A percentile compares a stretch with the other conserved stretches of the same genome.
These are phyloP conservation scores for Drosophila equinoxialis DNA, from an alignment of 1,140 invertebrate genomes.

Conservation along the genomic window DNA sequence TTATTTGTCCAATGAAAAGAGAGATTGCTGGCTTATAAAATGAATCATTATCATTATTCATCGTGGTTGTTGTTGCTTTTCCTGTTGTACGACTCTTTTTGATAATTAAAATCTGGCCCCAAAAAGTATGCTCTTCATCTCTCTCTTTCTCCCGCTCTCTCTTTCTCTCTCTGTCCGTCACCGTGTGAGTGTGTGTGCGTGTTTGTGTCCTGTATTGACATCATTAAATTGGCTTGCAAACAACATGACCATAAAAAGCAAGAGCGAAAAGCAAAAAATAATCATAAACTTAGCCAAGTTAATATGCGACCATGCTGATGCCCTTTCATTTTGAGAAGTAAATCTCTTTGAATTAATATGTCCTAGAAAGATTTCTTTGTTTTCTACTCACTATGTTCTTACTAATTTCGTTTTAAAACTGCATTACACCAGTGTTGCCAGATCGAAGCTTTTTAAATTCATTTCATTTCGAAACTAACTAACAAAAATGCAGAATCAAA, in stretches of 20 bases:
- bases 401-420: too few relatives aligned
- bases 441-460: too few relatives aligned
- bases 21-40: conserved; percentile 37
- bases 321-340: background rate
- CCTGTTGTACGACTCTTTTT: conserved; percentile 40
- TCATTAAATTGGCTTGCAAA: conserved; percentile 61
- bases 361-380: too few relatives aligned
- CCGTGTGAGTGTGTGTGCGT: background rate
- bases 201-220: conserved; percentile 40
- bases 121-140: conserved; percentile 59
- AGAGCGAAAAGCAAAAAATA: background rate
- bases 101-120: conserved; percentile 67
- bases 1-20: conserved; percentile 65
- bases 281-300: background rate
- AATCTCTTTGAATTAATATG: background rate
- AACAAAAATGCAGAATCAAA: too few relatives aligned
- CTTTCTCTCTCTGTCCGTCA: background rate
- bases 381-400: too few relatives aligned
- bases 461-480: too few relatives aligned
- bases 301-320: background rate
- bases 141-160: conserved; percentile 13
- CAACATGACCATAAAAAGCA: conserved; percentile 12
- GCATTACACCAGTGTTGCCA: too few relatives aligned
- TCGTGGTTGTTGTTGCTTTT: conserved; percentile 32
- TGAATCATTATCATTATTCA: conserved; percentile 63